Evolutionary conservation across 1,140 invertebrate genomes (phyloP), one percentile per base, ranked within the genome.

Genomic region (Aricia agestis): DNA sequence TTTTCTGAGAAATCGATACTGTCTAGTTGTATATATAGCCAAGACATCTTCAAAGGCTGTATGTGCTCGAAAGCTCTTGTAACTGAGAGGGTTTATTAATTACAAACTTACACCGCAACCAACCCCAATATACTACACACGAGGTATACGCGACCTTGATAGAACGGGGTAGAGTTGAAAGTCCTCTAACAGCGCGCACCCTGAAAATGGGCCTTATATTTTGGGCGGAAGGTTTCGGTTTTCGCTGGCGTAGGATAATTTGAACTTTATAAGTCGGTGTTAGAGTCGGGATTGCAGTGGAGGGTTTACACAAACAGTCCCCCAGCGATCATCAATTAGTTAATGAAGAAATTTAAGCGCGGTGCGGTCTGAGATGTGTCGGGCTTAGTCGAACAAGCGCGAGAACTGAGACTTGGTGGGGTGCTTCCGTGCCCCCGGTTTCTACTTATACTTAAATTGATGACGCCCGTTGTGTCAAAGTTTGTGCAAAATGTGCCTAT

Each of bases 31-130:
- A 9, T 52, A 15, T 52, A 15, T 3, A 15, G 45, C 45, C 45
- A 52, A 52, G 45, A 52, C 45, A 52, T 52, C 45, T 52, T 52
- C 45, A 52, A 52, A 52, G 45, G 45, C 45, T 11, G 45, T 52
- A 52, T 52, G 45, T 52, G 45, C 45, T 36, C 45, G 45, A 90
- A 88, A 82, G 87, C 83, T 83, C 89, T 88, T 91, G 89, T 91
- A 91, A 91, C 87, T 84, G 87, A 91, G 89, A 91, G 81, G 84
- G 81, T 90, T 91, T 90, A 90, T 91, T 90, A 89, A 90, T 91
- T 91, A 91, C 87, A 87, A 91, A 89, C 86, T 91, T 87, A 75
- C 76, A 90, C 87, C 87, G 80, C 87, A 91, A 82, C 36, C 36
- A 74, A 81, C 75, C 59, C 59, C 59, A 25, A 11, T 78, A 78